A percentile compares a stretch with the other conserved stretches of the same genome.
Evolutionary conservation across 1,140 invertebrate species (phyloP).

Genomic region (Trachymyrmex septentrionalis): DNA sequence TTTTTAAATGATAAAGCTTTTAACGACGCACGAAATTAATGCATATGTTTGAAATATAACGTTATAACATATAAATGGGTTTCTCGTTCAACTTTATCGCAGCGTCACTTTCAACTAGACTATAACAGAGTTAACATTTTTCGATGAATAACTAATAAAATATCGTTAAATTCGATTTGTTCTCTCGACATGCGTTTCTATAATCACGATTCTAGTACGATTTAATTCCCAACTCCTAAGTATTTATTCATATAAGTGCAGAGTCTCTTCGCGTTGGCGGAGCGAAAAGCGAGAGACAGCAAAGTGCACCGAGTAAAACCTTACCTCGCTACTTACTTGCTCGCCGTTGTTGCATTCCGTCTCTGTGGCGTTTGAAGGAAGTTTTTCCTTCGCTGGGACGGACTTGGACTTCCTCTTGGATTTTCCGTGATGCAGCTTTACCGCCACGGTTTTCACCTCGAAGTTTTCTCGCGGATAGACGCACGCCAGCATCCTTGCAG

Average conservation of each 20-base stretch:
- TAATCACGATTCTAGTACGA: not conserved
- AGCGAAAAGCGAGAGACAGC: slow-evolving; percentile 32
- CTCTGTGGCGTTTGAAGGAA: slow-evolving; percentile 36
- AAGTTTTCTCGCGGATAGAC: slow-evolving; percentile 85
- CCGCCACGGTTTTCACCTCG: slow-evolving; percentile 82
- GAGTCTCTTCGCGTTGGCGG: not conserved
- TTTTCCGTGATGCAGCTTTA: slow-evolving; percentile 81
- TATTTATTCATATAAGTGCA: slow-evolving; percentile 24
- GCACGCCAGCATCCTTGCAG: slow-evolving; percentile 83
- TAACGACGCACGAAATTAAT: slow-evolving; percentile 11
- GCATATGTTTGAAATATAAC: slow-evolving; percentile 19
- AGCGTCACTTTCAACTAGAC: not conserved
- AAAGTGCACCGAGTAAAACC: slow-evolving; percentile 33
- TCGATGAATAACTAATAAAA: not conserved
- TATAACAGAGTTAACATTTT: not conserved
- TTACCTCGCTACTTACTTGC: slow-evolving; percentile 70
- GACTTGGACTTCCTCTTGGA: slow-evolving; percentile 81
- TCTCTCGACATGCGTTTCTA: not conserved
- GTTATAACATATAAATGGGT: not conserved
- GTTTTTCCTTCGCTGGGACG: slow-evolving; percentile 81
- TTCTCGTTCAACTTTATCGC: not conserved
- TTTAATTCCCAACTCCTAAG: not conserved
- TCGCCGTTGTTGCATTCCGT: slow-evolving; percentile 58
- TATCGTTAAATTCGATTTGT: not conserved
- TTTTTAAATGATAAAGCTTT: slow-evolving; percentile 15